Evolutionary conservation across 2,113 vertebrate species (phyloP), one percentile per base, ranked within the genome.

Genomic region (Petromus typicus): DNA sequence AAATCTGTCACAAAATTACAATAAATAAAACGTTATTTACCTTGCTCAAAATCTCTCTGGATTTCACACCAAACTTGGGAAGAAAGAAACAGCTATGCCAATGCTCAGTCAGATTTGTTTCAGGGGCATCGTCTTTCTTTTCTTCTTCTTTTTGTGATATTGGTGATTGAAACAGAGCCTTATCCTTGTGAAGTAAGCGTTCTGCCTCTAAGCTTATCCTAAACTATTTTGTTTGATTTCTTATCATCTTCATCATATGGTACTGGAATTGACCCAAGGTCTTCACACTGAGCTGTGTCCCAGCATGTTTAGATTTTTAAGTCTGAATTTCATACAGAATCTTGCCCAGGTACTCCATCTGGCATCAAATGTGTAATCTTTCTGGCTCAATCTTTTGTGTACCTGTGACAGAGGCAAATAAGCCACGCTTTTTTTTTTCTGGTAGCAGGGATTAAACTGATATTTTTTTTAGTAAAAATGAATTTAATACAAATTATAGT

Each of bases 121-220:
- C 18, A 56, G 12, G 37, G 11, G 20, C 7, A 5, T 32, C 30
- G 7, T 67, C 20, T 66, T 67, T 4, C 30, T n/a, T 17, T 14
- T n/a, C 3, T 20, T 67, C 34, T 67, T 37, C n/a, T n/a, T 69
- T 22, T 20, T 37, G n/a, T 37, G 18, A 37, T 37, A 22, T 11
- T 69, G 66, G 18, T 18, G 67, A 10, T 37, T 22, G 34, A 20
- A 69, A 7, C 66, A 69, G 67, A 69, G 16, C 18, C 20, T 37
- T 7, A 10, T 22, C 0, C n/a, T 22, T 22, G 7, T 69, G 3
- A 20, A 4, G 3, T 20, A 37, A 37, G 18, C 5, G 1, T 1
- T 3, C 67, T 37, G n/a, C 67, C 67, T 37, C n/a, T 69, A 10
- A 69, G n/a, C 7, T 10, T 22, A 69, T 20, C 67, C 18, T 69